A percentile compares a stretch with the other conserved stretches of the same genome.
Evolutionary conservation across 1,140 invertebrate species (phyloP).

Genomic region (Atta texana): DNA sequence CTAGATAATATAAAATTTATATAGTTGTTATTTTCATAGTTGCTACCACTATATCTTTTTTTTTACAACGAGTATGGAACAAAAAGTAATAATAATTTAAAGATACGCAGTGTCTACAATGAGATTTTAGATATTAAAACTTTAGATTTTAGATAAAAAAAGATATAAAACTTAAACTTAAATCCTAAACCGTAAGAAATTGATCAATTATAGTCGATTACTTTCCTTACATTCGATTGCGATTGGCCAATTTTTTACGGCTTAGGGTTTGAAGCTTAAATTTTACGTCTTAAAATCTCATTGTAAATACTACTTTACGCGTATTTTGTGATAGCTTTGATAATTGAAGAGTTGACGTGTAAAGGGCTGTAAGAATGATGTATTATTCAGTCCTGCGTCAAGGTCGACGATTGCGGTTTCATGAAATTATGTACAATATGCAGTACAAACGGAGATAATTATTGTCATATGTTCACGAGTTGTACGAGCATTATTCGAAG

Average conservation of each 20-base stretch:
- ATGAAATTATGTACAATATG: neutral
- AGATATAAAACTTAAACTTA: no score
- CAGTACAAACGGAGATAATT: neutral
- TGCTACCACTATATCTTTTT: neutral
- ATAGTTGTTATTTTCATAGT: neutral
- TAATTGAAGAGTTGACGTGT: neutral
- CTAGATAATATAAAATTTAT: no score
- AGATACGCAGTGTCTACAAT: neutral
- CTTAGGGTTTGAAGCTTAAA: no score
- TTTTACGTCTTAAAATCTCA: no score
- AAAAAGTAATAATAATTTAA: neutral
- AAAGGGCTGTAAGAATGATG: neutral
- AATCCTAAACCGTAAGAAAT: no score
- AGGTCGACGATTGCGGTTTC: neutral
- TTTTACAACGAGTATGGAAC: no score
- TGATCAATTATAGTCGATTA: no score
- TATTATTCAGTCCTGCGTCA: neutral
- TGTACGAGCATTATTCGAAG: neutral
- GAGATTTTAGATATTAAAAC: no score
- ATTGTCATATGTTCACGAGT: neutral
- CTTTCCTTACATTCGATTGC: no score
- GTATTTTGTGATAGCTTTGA: neutral
- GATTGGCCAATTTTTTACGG: no score
- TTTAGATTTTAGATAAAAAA: no score
- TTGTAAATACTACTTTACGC: no score